These are phyloP conservation scores for Branchellion lobata DNA, from an alignment of 2,888 invertebrate genomes.

Conservation along the genomic window DNA sequence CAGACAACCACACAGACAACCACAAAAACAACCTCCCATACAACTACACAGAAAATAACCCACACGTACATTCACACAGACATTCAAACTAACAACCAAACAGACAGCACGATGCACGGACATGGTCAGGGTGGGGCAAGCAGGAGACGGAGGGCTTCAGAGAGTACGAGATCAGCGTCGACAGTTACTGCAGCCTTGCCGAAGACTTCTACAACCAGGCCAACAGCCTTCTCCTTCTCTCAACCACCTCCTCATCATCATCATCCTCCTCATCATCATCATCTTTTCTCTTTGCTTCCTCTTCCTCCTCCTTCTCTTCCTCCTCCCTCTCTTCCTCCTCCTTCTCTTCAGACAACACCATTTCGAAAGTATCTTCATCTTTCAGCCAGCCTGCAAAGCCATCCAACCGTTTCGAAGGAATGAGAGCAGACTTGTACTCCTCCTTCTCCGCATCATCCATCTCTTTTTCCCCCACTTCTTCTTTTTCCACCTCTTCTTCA, in stretches of 20 bases:
- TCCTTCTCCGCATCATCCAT: not conserved
- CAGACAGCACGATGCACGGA: not conserved
- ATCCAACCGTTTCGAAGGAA: slow-evolving; percentile 11
- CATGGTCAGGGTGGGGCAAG: not conserved
- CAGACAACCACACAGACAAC: not conserved
- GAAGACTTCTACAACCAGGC: not conserved
- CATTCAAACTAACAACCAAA: not conserved
- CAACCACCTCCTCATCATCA: too few relatives aligned
- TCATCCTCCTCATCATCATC: not conserved
- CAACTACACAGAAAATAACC: not conserved
- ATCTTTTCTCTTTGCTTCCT: not conserved
- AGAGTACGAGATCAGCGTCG: slow-evolving; percentile 34
- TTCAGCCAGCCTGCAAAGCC: slow-evolving; percentile 5
- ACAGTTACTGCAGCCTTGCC: slow-evolving; percentile 24
- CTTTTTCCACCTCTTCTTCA: slow-evolving; percentile 61
- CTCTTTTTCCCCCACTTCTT: slow-evolving; percentile 54
- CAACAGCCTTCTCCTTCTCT: too few relatives aligned
- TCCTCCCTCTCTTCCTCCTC: too few relatives aligned
- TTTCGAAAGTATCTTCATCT: not conserved
- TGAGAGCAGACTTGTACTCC: slow-evolving; percentile 27
- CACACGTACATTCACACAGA: not conserved
- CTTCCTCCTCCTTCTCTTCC: too few relatives aligned
- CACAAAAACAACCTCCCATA: not conserved
- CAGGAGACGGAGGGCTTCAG: too few relatives aligned
- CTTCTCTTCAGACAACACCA: not conserved